Evolutionary conservation across 2,113 vertebrate genomes (phyloP).

Genomic region (Ameiurus melas): DNA sequence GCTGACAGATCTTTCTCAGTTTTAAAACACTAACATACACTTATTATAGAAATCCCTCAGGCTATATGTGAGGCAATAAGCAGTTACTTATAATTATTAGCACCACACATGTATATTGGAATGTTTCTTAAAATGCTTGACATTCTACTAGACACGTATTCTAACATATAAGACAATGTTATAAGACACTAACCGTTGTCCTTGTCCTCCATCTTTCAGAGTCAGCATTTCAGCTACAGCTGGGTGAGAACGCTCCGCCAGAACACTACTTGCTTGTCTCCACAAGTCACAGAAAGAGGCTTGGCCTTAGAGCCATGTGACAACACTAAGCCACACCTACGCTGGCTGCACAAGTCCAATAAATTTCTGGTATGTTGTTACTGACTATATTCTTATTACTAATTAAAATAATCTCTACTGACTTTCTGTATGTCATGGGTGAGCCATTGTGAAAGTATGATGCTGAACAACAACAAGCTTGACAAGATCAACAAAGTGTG

Average conservation of each 20-base stretch:
- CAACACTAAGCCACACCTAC: constrained; percentile 62
- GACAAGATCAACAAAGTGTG: not conserved
- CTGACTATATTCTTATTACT: not conserved
- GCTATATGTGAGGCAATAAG: not conserved
- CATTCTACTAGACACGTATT: not conserved
- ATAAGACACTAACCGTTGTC: not conserved
- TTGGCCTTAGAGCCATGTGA: constrained; percentile 72
- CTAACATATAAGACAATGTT: not conserved
- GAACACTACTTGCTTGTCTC: constrained; percentile 73
- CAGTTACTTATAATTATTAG: not conserved
- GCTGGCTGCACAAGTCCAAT: constrained; percentile 82
- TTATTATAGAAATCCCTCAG: not conserved
- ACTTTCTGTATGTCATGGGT: not conserved
- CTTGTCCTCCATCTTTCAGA: constrained; percentile 66
- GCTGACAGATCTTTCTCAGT: not conserved
- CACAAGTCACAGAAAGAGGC: not conserved
- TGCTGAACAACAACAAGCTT: not conserved
- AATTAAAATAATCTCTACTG: not conserved
- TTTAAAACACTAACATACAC: not conserved
- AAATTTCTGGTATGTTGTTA: constrained; percentile 76
- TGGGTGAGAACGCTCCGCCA: constrained; percentile 87
- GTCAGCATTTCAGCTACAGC: constrained; percentile 91
- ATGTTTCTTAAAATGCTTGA: not conserved
- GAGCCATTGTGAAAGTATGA: no score
- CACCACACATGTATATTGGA: not conserved